phyloP scores from a whole-genome alignment of 2,888 invertebrate genomes.

The Lasioglossum morio region DNA sequence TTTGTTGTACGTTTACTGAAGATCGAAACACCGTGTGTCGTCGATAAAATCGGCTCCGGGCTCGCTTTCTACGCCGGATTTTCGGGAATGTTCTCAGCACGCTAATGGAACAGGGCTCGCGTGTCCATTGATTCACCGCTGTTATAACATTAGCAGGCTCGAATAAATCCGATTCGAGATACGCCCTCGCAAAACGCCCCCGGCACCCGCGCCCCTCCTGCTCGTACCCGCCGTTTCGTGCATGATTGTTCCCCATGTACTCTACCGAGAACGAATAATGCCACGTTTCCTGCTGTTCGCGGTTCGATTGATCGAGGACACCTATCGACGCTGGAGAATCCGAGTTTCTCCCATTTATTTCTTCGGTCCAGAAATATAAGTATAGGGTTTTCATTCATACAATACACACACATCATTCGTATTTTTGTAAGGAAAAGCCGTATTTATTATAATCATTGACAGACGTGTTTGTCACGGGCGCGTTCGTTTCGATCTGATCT shows the following conservation, averaged over 20 bases:
- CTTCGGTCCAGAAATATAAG: background rate
- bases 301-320: background rate
- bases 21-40: constrained; percentile 63
- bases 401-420: too few species aligned
- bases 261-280: background rate
- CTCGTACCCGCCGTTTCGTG: background rate
- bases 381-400: too few species aligned
- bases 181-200: constrained; percentile 4
- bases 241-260: background rate
- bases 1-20: constrained; percentile 60
- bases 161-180: constrained; percentile 22
- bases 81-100: constrained; percentile 35
- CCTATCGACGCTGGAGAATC: background rate
- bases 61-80: constrained; percentile 44
- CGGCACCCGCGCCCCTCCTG: background rate
- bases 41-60: constrained; percentile 41
- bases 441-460: too few species aligned
- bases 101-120: constrained; percentile 3
- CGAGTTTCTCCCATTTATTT: background rate
- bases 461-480: too few species aligned
- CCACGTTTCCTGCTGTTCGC: background rate
- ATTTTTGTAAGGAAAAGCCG: too few species aligned
- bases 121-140: constrained; percentile 26
- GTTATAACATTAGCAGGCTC: constrained; percentile 30
- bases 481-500: too few species aligned